phyloP scores from a whole-genome alignment of 2,888 invertebrate species.

The Listrodromus nycthemerus region DNA sequence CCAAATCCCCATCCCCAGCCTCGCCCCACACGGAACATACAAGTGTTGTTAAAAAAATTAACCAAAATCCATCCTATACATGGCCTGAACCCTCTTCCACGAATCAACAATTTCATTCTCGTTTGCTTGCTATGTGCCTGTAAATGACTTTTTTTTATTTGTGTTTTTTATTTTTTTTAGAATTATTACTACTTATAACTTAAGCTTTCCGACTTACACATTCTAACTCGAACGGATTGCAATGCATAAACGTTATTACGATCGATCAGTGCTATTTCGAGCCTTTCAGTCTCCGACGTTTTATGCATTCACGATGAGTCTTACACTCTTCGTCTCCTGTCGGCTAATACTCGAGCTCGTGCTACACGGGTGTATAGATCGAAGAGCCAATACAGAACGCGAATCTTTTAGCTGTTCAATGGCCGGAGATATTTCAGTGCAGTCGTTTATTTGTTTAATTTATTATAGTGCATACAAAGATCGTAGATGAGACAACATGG shows the following conservation, averaged over 20 bases:
- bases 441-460: slow-evolving; percentile 14
- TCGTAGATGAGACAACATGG: background rate
- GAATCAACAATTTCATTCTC: slow-evolving; percentile 35
- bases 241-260: slow-evolving; percentile 32
- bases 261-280: slow-evolving; percentile 61
- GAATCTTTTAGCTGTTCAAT: slow-evolving; percentile 2
- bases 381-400: slow-evolving; percentile 2
- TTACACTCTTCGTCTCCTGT: slow-evolving; percentile 15
- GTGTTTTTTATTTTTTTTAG: slow-evolving; percentile 29
- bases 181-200: slow-evolving; percentile 27
- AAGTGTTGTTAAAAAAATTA: slow-evolving; percentile 8
- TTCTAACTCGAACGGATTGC: slow-evolving; percentile 37
- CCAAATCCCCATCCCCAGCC: background rate
- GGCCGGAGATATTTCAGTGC: slow-evolving; percentile 15
- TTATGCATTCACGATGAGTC: slow-evolving; percentile 22
- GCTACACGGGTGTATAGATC: slow-evolving; percentile 22
- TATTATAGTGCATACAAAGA: slow-evolving; percentile 1
- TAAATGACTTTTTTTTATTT: slow-evolving; percentile 30
- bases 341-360: slow-evolving; percentile 8
- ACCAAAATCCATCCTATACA: slow-evolving; percentile 19
- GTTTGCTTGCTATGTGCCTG: slow-evolving; percentile 62
- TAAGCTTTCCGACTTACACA: slow-evolving; percentile 23
- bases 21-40: background rate
- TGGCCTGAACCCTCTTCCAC: slow-evolving; percentile 11
- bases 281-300: slow-evolving; percentile 20